Evolutionary conservation across 2,113 vertebrate genomes (phyloP), one percentile per base, ranked within the genome.

Genomic region (pig (Sus scrofa)): DNA sequence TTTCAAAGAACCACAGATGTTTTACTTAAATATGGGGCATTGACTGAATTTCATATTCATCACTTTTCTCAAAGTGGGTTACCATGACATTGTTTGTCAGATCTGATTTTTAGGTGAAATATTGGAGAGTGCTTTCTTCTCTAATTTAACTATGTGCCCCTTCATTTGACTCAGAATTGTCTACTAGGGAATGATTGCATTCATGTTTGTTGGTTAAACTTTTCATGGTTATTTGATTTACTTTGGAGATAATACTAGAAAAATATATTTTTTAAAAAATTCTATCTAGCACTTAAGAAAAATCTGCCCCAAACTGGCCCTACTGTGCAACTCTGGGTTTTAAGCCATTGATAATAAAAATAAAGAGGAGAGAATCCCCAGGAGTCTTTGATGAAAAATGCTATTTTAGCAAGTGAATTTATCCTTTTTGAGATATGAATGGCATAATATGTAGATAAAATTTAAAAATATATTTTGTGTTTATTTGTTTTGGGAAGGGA

Each of bases 1-100:
- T 93, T 90, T 82, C 88, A 82, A 84, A 94, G 71, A 94, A 19
- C 20, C 71, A 78, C 77, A 81, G 67, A 78, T 95, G 85, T 94
- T 94, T 94, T 94, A 83, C 87, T 94, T 94, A 86, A 94, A 92
- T n/a, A 85, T 34, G 34, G 39, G 56, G 24, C 62, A 54, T 62
- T 73, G 60, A 65, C 52, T 56, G 78, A 11, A 30, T 94, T 71
- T 91, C 70, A 22, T 65, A 37, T 81, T 87, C 60, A 73, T 81
- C 81, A 32, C 27, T 30, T 0, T 84, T 86, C 39, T 91, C 84
- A 71, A 75, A 8, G 12, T 88, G 60, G 58, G 60, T 81, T 87
- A 81, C 16, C 39, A 27, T 84, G 79, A 11, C 3, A 32, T 56
- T 89, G 22, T 74, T 86, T 85, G 30, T 77, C 24, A 63, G 30